phyloP scores from a whole-genome alignment of 2,888 invertebrate species.

The Dynastes grantii region DNA sequence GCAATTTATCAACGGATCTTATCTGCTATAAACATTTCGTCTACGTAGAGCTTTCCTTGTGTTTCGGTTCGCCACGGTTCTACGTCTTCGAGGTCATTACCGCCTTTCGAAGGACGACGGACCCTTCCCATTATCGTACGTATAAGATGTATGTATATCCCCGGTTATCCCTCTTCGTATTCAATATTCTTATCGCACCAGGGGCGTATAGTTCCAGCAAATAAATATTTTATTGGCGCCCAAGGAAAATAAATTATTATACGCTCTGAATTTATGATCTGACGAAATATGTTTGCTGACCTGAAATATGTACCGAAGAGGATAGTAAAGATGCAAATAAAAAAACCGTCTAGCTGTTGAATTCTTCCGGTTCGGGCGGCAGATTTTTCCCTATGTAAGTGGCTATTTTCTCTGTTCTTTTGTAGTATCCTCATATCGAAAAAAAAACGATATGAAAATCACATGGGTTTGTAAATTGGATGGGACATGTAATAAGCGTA shows the following conservation, averaged over 20 bases:
- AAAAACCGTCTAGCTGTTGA: constrained; percentile 11
- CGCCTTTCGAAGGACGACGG: constrained; percentile 20
- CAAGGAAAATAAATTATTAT: constrained; percentile 41
- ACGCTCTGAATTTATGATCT: constrained; percentile 38
- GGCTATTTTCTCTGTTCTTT: background rate
- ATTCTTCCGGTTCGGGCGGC: background rate
- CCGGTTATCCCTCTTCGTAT: constrained; percentile 32
- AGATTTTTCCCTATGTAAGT: background rate
- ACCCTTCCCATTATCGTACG: constrained; percentile 39
- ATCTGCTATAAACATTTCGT: constrained; percentile 36
- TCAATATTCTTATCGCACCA: constrained; percentile 45
- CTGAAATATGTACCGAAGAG: constrained; percentile 25
- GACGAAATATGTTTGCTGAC: constrained; percentile 39
- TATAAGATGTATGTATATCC: constrained; percentile 28
- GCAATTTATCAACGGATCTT: constrained; percentile 44
- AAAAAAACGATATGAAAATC: too few species aligned
- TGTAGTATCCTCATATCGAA: too few species aligned
- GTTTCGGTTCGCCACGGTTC: constrained; percentile 10
- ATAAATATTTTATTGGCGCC: constrained; percentile 47
- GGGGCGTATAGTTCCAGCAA: constrained; percentile 39
- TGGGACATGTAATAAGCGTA: too few species aligned
- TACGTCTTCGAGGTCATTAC: constrained; percentile 39
- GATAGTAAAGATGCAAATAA: constrained; percentile 3
- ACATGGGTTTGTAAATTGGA: too few species aligned
- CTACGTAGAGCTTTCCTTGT: constrained; percentile 28